Conservation (phyloP, 2,113 vertebrate genomes). For the Lagenorhynchus albirostris region DNA sequence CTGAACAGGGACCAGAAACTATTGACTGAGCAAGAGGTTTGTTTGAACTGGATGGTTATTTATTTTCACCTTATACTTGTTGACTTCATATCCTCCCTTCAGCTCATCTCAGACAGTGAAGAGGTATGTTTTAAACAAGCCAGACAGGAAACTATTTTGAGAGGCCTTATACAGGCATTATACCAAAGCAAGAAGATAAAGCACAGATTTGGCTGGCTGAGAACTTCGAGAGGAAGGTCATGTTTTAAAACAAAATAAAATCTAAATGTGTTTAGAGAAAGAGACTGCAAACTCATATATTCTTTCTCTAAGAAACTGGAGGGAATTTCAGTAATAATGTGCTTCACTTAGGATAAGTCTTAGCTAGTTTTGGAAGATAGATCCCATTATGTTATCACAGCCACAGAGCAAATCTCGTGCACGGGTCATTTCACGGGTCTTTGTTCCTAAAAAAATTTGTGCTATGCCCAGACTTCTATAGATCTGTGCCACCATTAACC, state of each 20-base stretch:
- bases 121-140: constrained; percentile 65
- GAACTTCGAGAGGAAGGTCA: constrained; percentile 44
- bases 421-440: not conserved
- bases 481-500: not conserved
- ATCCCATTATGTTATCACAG: not conserved
- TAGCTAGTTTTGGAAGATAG: not conserved
- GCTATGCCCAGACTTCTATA: not conserved
- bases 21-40: constrained; percentile 77
- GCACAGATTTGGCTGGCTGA: constrained; percentile 50
- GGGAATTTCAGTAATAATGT: not conserved
- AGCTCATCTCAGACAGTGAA: constrained; percentile 59
- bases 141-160: constrained; percentile 79
- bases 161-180: constrained; percentile 69
- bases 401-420: not conserved
- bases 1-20: constrained; percentile 74
- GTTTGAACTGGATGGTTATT: constrained; percentile 80
- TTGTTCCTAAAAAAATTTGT: not conserved
- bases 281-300: not conserved
- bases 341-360: not conserved
- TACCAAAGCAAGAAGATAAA: constrained; percentile 76
- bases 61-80: constrained; percentile 81
- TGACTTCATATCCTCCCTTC: constrained; percentile 79
- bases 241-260: constrained; percentile 44
- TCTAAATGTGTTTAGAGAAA: constrained; percentile 29
- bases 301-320: not conserved